Evolutionary conservation across 2,888 invertebrate genomes (phyloP).

Genomic region (Clusia tigrina): DNA sequence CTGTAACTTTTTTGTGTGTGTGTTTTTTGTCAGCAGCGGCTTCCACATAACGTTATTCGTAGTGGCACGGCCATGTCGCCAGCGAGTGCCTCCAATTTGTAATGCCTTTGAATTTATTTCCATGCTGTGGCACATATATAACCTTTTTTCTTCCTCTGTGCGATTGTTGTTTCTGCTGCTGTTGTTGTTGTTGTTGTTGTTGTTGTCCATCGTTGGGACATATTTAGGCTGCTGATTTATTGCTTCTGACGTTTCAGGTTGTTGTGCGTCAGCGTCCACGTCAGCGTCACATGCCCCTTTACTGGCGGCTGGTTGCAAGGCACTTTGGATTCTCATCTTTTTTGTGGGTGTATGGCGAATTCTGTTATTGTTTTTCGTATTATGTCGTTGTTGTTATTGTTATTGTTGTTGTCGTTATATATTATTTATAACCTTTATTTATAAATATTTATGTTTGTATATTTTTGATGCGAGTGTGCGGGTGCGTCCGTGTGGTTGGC

Average conservation of each 20-base stretch:
- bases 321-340: neutral
- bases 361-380: conserved; percentile 11
- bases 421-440: conserved; percentile 36
- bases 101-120: conserved; percentile 27
- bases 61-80: neutral
- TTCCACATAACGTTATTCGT: conserved; percentile 9
- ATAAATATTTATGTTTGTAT: conserved; percentile 48
- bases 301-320: conserved; percentile 19
- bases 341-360: conserved; percentile 11
- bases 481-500: neutral
- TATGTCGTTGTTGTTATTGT: conserved; percentile 26
- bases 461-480: neutral
- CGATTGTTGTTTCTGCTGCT: neutral
- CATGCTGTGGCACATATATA: conserved; percentile 3
- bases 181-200: neutral
- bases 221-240: conserved; percentile 51
- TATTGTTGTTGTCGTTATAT: conserved; percentile 31
- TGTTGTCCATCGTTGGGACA: conserved; percentile 18
- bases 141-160: neutral
- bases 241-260: conserved; percentile 49
- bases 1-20: neutral
- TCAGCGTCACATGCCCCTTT: conserved; percentile 14
- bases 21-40: neutral
- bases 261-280: conserved; percentile 17
- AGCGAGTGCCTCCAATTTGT: conserved; percentile 29